Evolutionary conservation across 2,888 invertebrate species (phyloP), one percentile per base, ranked within the genome.

Genomic region (Ecliptopera silaceata): DNA sequence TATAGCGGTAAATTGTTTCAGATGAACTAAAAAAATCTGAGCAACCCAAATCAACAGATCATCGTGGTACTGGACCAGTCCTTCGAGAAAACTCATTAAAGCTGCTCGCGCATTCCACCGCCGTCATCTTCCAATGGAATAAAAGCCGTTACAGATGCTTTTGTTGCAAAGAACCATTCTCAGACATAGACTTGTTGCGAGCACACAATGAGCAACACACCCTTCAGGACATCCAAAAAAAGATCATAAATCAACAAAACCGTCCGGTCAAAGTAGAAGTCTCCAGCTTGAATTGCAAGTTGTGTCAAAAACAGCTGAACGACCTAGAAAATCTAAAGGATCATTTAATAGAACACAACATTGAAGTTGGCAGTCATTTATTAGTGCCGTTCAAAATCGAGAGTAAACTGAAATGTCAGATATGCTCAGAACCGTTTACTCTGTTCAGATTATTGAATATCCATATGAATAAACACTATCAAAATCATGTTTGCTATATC

Each of bases 71-170:
- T 17, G 84, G 80, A 0, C 81, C 82, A 0, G 64, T 84, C 11
- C 55, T 87, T 0, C 61, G 89, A 15, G 79, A 84, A 13, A 86
- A 85, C 59, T 84, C 90, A 0, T 52, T 90, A 1, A 95, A 95
- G 77, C 94, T 91, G 0, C 69, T 91, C 0, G 75, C 73, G 0
- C 80, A 86, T 55, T 88, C 88, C 0, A 86, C 84, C 0, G 70
- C 86, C 22, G 81, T 85, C 48, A 80, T 85, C 0, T 91, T 91
- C 36, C 88, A 88, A 61, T 90, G 85, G 85, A 80, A 88, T 58
- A 86, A 82, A 26, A 88, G 89, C 36, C 62, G 82, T 3, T 91
- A 86, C 50, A 61, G 82, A 2, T 90, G 90, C 39, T 88, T 86
- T 47, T 82, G 84, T 50, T 91, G 90, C 62, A 82, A 80, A n/a